Conservation (phyloP, 2,888 invertebrate species). For the Nephrotoma flavescens region DNA sequence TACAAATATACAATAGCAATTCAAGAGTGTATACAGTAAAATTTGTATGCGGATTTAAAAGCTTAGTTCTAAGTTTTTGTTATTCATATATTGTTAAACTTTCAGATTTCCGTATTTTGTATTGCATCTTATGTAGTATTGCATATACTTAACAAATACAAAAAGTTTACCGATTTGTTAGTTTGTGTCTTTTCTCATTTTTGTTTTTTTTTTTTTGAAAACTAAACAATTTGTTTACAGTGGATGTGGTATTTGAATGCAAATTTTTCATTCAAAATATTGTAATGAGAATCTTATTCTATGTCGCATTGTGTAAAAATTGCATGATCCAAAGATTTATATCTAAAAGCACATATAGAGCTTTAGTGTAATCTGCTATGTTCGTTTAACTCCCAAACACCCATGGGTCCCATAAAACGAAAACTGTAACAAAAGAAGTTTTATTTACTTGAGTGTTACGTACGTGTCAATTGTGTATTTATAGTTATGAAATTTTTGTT, state of each 20-base stretch:
- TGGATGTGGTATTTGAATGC: background rate
- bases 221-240: background rate
- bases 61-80: background rate
- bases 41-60: background rate
- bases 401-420: too few species aligned
- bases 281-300: background rate
- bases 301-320: background rate
- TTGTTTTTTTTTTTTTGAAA: background rate
- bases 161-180: background rate
- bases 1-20: background rate
- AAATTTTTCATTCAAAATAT: background rate
- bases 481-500: too few species aligned
- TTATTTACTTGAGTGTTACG: too few species aligned
- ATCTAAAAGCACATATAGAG: background rate
- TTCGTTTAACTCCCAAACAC: too few species aligned
- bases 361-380: too few species aligned
- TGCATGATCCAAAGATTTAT: background rate
- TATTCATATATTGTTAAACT: background rate
- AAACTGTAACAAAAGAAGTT: too few species aligned
- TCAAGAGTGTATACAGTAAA: background rate
- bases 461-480: too few species aligned
- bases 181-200: background rate
- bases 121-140: background rate
- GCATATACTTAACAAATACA: background rate
- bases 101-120: background rate